Evolutionary conservation across 2,113 vertebrate species (phyloP).

Genomic region (Gnathonemus echidnorhynchus): DNA sequence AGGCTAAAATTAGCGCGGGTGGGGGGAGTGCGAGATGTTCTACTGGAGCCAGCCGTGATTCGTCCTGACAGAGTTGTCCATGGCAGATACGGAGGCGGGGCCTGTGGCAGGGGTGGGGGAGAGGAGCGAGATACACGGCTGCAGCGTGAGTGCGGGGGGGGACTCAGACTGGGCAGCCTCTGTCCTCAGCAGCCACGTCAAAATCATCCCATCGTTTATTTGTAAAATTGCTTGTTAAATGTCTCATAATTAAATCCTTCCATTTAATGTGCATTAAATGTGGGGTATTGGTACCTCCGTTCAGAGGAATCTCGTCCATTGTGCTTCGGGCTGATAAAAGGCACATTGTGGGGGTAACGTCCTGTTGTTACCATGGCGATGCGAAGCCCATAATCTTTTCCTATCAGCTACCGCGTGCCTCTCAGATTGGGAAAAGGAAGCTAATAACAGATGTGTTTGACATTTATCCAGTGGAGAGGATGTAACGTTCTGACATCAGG

Average conservation of each 20-base stretch:
- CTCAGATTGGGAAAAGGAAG: background rate
- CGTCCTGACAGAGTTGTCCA: background rate
- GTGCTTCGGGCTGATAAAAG: background rate
- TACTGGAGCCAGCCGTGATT: background rate
- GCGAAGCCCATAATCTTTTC: background rate
- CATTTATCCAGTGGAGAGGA: constrained; percentile 24
- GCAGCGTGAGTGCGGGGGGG: background rate
- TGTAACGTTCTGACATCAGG: constrained; percentile 25
- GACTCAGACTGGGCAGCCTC: background rate
- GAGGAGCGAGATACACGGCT: background rate
- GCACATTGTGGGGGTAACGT: background rate
- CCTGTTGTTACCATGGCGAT: constrained; percentile 15
- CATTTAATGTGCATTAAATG: background rate
- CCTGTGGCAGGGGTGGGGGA: background rate
- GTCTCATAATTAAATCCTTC: background rate
- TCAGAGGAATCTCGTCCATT: background rate
- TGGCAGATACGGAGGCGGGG: background rate
- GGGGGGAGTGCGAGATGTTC: constrained; percentile 4
- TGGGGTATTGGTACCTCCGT: background rate
- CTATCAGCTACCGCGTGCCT: background rate
- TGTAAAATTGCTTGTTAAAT: background rate
- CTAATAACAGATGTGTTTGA: constrained; percentile 24
- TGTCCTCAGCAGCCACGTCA: background rate
- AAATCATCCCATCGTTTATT: background rate
- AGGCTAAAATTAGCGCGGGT: constrained; percentile 3